These are phyloP conservation scores for Cetonia aurata DNA, from an alignment of 2,888 invertebrate species.

Conservation along the genomic window DNA sequence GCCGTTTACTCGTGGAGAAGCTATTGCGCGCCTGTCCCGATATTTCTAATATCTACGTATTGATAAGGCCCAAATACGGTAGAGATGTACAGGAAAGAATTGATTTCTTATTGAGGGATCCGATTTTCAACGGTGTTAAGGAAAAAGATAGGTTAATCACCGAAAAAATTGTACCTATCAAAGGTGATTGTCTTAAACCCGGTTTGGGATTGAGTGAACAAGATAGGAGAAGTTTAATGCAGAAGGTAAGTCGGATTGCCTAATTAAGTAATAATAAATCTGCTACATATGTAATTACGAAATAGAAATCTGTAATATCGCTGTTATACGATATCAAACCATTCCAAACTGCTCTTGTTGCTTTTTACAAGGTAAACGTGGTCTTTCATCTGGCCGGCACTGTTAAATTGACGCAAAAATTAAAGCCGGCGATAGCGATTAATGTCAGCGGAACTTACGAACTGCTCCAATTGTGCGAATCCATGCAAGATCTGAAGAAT, in stretches of 20 bases:
- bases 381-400: constrained; percentile 74
- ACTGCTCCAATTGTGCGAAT: constrained; percentile 74
- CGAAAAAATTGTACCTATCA: constrained; percentile 69
- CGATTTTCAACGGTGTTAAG: constrained; percentile 71
- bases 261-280: no score
- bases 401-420: constrained; percentile 79
- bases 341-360: neutral
- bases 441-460: constrained; percentile 79
- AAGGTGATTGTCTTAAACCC: constrained; percentile 74
- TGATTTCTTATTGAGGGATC: constrained; percentile 77
- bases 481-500: constrained; percentile 74
- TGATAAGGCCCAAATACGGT: constrained; percentile 72
- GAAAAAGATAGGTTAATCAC: constrained; percentile 74
- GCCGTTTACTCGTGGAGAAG: constrained; percentile 72
- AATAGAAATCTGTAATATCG: no score
- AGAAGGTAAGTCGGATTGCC: constrained; percentile 63
- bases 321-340: no score
- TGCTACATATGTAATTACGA: no score
- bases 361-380: constrained; percentile 62
- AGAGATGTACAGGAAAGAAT: constrained; percentile 76
- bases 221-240: constrained; percentile 69
- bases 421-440: constrained; percentile 79
- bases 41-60: constrained; percentile 69
- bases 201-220: constrained; percentile 72
- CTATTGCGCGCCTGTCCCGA: constrained; percentile 71